Evolutionary conservation across 2,113 vertebrate species (phyloP).

Genomic region (Cricetomys ansorgei): DNA sequence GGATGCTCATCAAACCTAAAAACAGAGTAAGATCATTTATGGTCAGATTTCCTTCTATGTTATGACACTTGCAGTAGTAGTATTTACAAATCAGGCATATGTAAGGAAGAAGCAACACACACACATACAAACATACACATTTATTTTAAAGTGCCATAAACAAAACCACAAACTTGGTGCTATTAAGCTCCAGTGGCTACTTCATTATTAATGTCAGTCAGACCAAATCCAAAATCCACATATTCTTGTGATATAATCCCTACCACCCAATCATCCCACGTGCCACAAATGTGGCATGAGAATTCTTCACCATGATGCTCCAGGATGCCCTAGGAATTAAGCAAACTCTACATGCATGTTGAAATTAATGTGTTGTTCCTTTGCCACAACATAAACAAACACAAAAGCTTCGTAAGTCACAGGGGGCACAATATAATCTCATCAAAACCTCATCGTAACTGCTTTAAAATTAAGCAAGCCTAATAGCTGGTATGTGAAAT

Average conservation of each 20-base stretch:
- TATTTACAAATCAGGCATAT: slow-evolving; percentile 6
- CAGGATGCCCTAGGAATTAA: not conserved
- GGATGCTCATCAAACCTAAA: slow-evolving; percentile 91
- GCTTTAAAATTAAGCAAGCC: slow-evolving; percentile 37
- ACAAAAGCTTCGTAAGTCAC: not conserved
- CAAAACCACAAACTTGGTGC: slow-evolving; percentile 16
- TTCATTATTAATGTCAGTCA: not conserved
- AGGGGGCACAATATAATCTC: not conserved
- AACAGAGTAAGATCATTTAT: slow-evolving; percentile 45
- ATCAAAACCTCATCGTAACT: not conserved
- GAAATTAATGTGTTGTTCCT: slow-evolving; percentile 7
- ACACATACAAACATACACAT: no score
- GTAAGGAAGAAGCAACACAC: not conserved
- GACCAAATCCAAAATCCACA: not conserved
- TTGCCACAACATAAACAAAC: slow-evolving; percentile 35
- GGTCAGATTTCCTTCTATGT: slow-evolving; percentile 25
- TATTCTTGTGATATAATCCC: not conserved
- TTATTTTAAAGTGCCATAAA: not conserved
- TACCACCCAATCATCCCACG: not conserved
- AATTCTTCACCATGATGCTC: not conserved
- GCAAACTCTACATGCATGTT: not conserved
- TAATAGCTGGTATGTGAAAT: slow-evolving; percentile 44
- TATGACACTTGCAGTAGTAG: slow-evolving; percentile 32
- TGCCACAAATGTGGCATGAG: not conserved
- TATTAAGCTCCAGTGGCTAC: not conserved